Percentiles rank a stretch among this genome's conserved stretches.
phyloP scores from a whole-genome alignment of 2,113 vertebrate genomes.

The Cryptotis parvus region DNA sequence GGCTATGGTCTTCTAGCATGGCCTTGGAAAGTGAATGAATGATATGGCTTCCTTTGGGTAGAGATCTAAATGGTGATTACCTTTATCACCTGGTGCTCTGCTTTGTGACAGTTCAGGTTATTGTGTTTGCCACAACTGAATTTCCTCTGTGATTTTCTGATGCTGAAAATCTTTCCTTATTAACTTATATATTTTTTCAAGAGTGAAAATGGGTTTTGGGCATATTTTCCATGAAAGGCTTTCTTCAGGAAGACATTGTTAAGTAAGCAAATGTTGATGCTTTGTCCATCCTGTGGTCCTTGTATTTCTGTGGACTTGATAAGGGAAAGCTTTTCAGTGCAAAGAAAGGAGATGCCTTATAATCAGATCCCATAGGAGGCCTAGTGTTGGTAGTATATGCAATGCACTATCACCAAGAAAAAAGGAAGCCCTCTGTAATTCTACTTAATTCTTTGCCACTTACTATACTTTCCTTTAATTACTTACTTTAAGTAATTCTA shows the following conservation, averaged over 20 bases:
- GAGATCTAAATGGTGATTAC: constrained; percentile 56
- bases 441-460: not conserved
- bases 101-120: constrained; percentile 70
- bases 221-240: constrained; percentile 36
- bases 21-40: constrained; percentile 54
- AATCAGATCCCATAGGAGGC: constrained; percentile 23
- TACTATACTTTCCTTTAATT: no score
- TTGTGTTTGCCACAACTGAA: constrained; percentile 44
- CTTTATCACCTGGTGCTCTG: constrained; percentile 70
- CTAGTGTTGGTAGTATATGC: constrained; percentile 9
- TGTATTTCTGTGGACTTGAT: not conserved
- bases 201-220: constrained; percentile 34
- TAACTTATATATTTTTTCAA: constrained; percentile 51
- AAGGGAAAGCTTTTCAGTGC: constrained; percentile 21
- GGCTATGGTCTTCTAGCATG: constrained; percentile 60
- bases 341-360: constrained; percentile 32
- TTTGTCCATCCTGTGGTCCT: constrained; percentile 13
- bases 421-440: constrained; percentile 31
- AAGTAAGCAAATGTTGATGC: constrained; percentile 52
- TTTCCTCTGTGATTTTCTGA: constrained; percentile 79
- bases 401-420: not conserved
- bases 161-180: constrained; percentile 66
- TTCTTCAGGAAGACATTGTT: constrained; percentile 45
- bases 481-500: no score
- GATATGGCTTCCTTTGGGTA: constrained; percentile 72